These are phyloP conservation scores for Chaetogeoica ovagalla DNA, from an alignment of 2,888 invertebrate species.

Conservation along the genomic window DNA sequence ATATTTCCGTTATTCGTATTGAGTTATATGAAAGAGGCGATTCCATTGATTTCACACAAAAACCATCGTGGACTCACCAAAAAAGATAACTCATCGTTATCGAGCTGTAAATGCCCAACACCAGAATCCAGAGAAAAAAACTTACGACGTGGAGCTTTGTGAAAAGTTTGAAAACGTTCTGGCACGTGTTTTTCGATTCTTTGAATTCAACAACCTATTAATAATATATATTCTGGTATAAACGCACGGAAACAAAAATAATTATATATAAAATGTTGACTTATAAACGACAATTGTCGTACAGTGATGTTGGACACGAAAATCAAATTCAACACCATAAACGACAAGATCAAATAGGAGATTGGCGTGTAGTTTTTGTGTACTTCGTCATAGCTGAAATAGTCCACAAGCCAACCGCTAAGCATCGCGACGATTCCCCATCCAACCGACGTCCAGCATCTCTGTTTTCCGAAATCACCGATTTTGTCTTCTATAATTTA, in stretches of 20 bases:
- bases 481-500: slow-evolving; percentile 34
- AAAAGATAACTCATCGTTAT: slow-evolving; percentile 36
- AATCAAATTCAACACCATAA: slow-evolving; percentile 21
- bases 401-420: slow-evolving; percentile 53
- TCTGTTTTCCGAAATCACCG: slow-evolving; percentile 44
- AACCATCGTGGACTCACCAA: slow-evolving; percentile 15
- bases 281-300: neutral
- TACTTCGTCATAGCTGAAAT: slow-evolving; percentile 36
- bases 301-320: slow-evolving; percentile 21
- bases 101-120: slow-evolving; percentile 12
- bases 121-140: slow-evolving; percentile 23
- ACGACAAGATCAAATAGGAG: neutral
- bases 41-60: neutral
- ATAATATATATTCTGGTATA: too few relatives aligned
- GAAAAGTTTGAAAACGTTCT: slow-evolving; percentile 16
- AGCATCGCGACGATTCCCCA: slow-evolving; percentile 48
- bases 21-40: too few relatives aligned
- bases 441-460: slow-evolving; percentile 53
- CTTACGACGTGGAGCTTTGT: neutral
- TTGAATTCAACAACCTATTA: slow-evolving; percentile 15
- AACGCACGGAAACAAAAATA: neutral
- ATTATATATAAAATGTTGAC: neutral
- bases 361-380: slow-evolving; percentile 53
- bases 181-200: slow-evolving; percentile 14
- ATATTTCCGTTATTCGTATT: too few relatives aligned